Base-by-base conservation (phyloP, 2,113 vertebrate species). In the Bothrops jararaca region DNA sequence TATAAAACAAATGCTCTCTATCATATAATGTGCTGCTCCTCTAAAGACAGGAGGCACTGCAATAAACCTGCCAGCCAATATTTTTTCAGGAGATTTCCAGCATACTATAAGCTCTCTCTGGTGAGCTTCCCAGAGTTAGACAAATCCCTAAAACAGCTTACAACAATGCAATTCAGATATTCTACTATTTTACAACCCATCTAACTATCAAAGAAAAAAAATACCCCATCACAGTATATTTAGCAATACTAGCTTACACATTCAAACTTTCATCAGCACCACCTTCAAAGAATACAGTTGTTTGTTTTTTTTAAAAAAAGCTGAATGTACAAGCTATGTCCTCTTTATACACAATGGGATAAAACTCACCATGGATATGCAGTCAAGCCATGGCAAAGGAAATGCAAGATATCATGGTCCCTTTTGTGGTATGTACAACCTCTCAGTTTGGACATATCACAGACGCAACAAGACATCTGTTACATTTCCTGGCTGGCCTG, bases 51-150 rank as follows among this genome's bases (percentile, higher is more conserved):
- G 89, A 57, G 95, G 95, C 3, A 15, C 90, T 56, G 95, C 95
- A 96, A 95, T 97, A 97, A 97, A 97, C 95, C 96, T 96, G 96
- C 96, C 96, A 97, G 95, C 95, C 95, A 96, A 93, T 96, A 96
- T 96, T 97, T 96, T 96, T 96, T 93, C 96, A 96, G 95, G 96
- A 96, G 96, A 97, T 96, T 97, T 97, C 96, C 95, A 96, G 94
- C 94, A 93, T 95, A 85, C 93, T 92, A 93, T 95, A 96, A 96
- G 96, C 95, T 93, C 93, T 92, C 89, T 96, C 95, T 88, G 90
- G 94, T 96, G 96, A 97, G 96, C 96, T 94, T 96, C 97, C 95
- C 92, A 90, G 94, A 94, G 94, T 50, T 4, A 95, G 95, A 96
- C 74, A 93, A 96, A 95, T 96, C 96, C 56, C 93, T 48, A 0